phyloP scores from a whole-genome alignment of 1,140 invertebrate genomes.

The Aphis craccivora region DNA sequence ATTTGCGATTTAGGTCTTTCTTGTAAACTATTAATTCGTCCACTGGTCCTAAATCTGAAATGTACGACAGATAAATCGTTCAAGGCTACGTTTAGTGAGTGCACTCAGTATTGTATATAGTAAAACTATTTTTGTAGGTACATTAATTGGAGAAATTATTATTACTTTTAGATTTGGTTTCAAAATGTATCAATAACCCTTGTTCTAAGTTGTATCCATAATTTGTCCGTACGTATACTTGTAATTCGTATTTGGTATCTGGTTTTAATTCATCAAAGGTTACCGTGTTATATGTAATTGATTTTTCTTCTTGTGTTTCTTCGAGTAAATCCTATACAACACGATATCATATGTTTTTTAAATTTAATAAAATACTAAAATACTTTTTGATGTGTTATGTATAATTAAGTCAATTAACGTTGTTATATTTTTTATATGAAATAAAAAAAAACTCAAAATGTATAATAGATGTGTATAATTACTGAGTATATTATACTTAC shows the following conservation, averaged over 20 bases:
- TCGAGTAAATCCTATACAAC: background rate
- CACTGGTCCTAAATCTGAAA: conserved; percentile 28
- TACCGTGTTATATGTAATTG: background rate
- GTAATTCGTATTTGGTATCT: background rate
- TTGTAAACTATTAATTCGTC: conserved; percentile 11
- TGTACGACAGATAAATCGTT: too few relatives aligned
- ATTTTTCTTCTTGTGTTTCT: background rate
- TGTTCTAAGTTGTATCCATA: background rate
- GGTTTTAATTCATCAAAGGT: background rate
- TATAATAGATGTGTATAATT: background rate
- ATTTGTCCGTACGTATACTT: background rate
- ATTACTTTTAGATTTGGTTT: conserved; percentile 23
- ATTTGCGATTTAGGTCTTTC: background rate
- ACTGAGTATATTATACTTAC: conserved; percentile 17
- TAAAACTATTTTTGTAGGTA: background rate
- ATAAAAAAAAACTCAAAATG: background rate
- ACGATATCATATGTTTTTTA: background rate
- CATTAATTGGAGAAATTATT: background rate
- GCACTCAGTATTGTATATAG: background rate
- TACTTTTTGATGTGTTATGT: background rate
- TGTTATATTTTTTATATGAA: background rate
- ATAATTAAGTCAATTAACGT: background rate
- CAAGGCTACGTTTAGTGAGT: too few relatives aligned
- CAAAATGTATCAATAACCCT: background rate
- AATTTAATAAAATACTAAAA: background rate